A percentile compares a stretch with the other conserved stretches of the same genome.
phyloP scores from a whole-genome alignment of 2,797 vertebrate genomes.

The Poeciliopsis paucimaculata region DNA sequence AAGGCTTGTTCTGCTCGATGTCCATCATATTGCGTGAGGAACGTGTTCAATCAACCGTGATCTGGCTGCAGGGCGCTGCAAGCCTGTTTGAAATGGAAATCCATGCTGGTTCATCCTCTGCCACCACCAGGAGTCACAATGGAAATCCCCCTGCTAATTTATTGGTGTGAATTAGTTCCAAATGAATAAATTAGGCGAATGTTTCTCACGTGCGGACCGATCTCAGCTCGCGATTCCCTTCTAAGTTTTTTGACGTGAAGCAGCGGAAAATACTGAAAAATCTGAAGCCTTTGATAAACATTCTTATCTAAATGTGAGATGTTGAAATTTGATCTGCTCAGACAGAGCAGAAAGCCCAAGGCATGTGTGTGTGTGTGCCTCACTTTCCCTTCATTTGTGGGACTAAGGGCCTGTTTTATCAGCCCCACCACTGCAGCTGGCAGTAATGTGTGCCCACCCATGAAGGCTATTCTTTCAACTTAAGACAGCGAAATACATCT shows the following conservation, averaged over 20 bases:
- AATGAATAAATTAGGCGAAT: constrained; percentile 47
- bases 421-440: constrained; percentile 58
- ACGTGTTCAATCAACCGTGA: constrained; percentile 79
- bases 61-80: constrained; percentile 70
- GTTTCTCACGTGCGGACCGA: constrained; percentile 28
- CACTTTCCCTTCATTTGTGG: constrained; percentile 58
- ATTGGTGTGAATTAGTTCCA: constrained; percentile 58
- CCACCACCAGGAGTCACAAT: constrained; percentile 45
- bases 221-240: constrained; percentile 50
- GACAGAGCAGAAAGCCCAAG: constrained; percentile 52
- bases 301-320: constrained; percentile 70
- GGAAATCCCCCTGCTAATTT: constrained; percentile 67
- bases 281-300: constrained; percentile 66
- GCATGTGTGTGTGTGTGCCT: constrained; percentile 44
- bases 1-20: constrained; percentile 79
- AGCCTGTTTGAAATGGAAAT: constrained; percentile 83
- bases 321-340: constrained; percentile 67
- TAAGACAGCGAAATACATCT: constrained; percentile 29
- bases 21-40: constrained; percentile 80
- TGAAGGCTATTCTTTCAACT: constrained; percentile 56
- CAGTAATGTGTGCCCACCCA: constrained; percentile 82
- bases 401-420: constrained; percentile 67
- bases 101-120: constrained; percentile 68
- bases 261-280: constrained; percentile 50
- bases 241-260: constrained; percentile 30